These are phyloP conservation scores for Cassiopea xamachana DNA, from an alignment of 30 jellyfish, hydroid and myxozoan genomes.

Conservation along the genomic window DNA sequence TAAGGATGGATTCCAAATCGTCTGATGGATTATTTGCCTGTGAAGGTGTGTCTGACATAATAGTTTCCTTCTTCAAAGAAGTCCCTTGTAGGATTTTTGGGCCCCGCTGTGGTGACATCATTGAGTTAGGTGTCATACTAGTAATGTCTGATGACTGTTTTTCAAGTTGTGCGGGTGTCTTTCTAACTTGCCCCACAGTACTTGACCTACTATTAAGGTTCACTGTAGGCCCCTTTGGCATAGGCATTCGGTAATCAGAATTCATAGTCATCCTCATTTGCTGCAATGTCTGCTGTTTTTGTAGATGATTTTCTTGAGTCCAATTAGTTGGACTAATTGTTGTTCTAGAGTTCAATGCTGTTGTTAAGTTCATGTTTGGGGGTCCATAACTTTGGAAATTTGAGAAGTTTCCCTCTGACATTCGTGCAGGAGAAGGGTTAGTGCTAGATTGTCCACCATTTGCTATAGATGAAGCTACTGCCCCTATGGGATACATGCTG, in stretches of 20 bases:
- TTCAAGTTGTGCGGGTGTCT: conserved; percentile 58
- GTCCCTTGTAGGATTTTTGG: conserved; percentile 27
- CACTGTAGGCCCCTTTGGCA: conserved; percentile 61
- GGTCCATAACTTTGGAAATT: conserved; percentile 68
- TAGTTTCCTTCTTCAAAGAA: conserved; percentile 49
- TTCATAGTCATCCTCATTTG: conserved; percentile 64
- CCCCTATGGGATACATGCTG: conserved; percentile 52
- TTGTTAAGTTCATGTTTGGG: conserved; percentile 63
- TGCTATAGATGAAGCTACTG: conserved; percentile 34
- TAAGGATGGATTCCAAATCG: conserved; percentile 74
- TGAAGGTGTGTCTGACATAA: conserved; percentile 11
- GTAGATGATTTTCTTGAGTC: conserved; percentile 65
- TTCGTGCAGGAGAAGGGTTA: conserved; percentile 16
- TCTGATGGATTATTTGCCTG: conserved; percentile 62
- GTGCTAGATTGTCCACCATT: conserved; percentile 44
- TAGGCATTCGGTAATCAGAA: conserved; percentile 55
- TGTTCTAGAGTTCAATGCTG: conserved; percentile 54
- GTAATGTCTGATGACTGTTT: conserved; percentile 39
- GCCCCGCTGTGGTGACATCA: conserved; percentile 38
- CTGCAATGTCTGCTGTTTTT: conserved; percentile 58
- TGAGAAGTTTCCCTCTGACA: conserved; percentile 33
- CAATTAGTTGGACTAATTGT: conserved; percentile 58
- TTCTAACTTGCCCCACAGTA: conserved; percentile 44
- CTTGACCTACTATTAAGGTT: conserved; percentile 41
- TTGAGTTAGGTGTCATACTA: conserved; percentile 42